Base-by-base conservation (phyloP, 2,113 vertebrate genomes). In the Monopterus albus region DNA sequence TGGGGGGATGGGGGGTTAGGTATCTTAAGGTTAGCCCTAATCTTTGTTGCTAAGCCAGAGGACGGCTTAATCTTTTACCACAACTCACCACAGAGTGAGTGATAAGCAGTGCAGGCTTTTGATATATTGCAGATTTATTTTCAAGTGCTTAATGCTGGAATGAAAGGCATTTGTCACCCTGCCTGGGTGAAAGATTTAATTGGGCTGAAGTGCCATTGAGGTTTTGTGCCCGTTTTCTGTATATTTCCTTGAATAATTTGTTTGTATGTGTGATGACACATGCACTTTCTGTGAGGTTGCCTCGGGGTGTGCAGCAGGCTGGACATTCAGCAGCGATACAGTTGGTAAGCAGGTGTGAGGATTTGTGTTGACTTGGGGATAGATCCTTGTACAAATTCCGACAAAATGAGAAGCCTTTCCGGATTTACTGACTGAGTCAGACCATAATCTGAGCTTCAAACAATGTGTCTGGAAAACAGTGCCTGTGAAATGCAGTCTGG, bases 1-100 rank as follows among this genome's bases (percentile, higher is more conserved):
- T n/a, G n/a, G n/a, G n/a, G n/a, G n/a, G n/a, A n/a, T n/a, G n/a
- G 68, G 73, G 39, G 43, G 46, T 62, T 82, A 67, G 72, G 77
- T n/a, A n/a, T n/a, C n/a, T n/a, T 83, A 76, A 8, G 53, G n/a
- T 84, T 69, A 81, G 72, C 72, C 60, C 66, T 82, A 50, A 74
- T 84, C 86, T 83, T 72, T 68, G 72, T 52, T 35, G 36, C 75
- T 73, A 83, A 88, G 35, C 60, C 64, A 52, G 6, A 43, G 63
- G 62, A 45, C 33, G 71, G 59, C 42, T 73, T 78, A 78, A 76
- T 86, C 75, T 80, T 75, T 79, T 53, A 55, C 38, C 33, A 65
- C 65, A 64, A 53, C 56, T 78, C 75, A 66, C 75, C 62, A 68
- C 64, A 25, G 57, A 75, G 58, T 53, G 57, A 75, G 58, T 53